Evolutionary conservation across 2,113 vertebrate species (phyloP).

Genomic region (Alethe diademata): DNA sequence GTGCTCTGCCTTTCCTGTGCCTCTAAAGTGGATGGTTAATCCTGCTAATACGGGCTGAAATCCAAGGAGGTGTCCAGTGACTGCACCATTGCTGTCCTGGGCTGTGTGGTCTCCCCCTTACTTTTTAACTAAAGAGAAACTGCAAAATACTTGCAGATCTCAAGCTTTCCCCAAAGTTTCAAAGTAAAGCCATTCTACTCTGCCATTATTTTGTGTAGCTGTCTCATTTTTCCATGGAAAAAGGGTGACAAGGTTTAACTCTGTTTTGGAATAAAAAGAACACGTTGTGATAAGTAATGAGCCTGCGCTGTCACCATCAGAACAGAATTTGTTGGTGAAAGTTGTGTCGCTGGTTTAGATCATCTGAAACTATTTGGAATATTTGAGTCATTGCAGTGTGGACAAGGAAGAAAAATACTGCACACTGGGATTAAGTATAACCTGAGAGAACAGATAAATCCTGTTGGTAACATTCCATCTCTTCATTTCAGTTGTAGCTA

Average conservation of each 20-base stretch:
- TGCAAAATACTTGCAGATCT: background rate
- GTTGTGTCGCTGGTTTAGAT: background rate
- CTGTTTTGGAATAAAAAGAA: background rate
- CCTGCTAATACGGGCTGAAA: background rate
- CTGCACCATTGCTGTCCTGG: background rate
- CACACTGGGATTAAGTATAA: background rate
- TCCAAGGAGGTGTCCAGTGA: background rate
- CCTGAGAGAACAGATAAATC: background rate
- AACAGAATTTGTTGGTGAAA: background rate
- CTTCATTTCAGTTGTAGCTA: slow-evolving; percentile 30
- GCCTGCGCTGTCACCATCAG: background rate
- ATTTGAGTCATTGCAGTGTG: background rate
- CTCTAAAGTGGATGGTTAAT: slow-evolving; percentile 13
- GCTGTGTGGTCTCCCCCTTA: background rate
- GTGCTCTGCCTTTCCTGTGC: slow-evolving; percentile 53
- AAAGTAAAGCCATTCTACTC: slow-evolving; percentile 21
- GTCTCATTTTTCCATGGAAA: background rate
- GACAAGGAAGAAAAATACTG: background rate
- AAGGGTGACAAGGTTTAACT: background rate
- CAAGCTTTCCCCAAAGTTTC: slow-evolving; percentile 25
- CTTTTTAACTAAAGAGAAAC: background rate
- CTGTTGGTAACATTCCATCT: slow-evolving; percentile 26
- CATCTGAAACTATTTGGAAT: background rate
- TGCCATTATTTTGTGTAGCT: background rate
- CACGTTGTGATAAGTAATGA: accelerated